Evolutionary conservation across 1,140 invertebrate genomes (phyloP).

Genomic region (Zophobas atratus): DNA sequence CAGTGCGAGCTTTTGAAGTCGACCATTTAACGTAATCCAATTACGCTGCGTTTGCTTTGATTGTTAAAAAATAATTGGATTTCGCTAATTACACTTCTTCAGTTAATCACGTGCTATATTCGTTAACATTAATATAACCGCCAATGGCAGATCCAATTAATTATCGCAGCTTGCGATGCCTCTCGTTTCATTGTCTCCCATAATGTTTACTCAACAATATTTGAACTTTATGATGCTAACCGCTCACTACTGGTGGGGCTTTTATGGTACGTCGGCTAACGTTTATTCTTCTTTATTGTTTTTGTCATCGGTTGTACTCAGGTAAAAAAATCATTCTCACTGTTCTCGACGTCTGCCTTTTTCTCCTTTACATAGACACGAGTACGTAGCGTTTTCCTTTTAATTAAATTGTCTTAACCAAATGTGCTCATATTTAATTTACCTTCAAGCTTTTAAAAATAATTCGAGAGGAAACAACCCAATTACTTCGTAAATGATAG

Average conservation of each 20-base stretch:
- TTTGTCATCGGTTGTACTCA: not conserved
- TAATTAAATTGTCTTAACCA: not conserved
- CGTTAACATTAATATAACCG: conserved; percentile 11
- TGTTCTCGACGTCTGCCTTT: not conserved
- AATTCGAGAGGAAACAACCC: not conserved
- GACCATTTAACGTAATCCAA: conserved; percentile 12
- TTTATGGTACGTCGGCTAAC: conserved; percentile 8
- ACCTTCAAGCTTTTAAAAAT: not conserved
- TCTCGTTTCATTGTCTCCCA: not conserved
- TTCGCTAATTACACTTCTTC: conserved; percentile 6
- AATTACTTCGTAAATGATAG: not conserved
- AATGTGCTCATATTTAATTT: conserved; percentile 1
- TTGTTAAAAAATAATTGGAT: conserved; percentile 26
- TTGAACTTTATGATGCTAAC: conserved; percentile 31
- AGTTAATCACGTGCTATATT: not conserved
- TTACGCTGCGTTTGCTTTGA: conserved; percentile 20
- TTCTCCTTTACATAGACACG: not conserved
- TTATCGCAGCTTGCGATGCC: conserved; percentile 2
- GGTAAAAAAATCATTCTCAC: not conserved
- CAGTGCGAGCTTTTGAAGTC: not conserved
- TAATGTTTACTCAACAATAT: conserved; percentile 37
- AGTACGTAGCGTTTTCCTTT: not conserved
- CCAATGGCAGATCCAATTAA: conserved; percentile 18
- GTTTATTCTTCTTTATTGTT: conserved; percentile 17
- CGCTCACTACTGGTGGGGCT: conserved; percentile 10